Conservation (phyloP, 2,888 invertebrate genomes). For the Eurytoma californica region DNA sequence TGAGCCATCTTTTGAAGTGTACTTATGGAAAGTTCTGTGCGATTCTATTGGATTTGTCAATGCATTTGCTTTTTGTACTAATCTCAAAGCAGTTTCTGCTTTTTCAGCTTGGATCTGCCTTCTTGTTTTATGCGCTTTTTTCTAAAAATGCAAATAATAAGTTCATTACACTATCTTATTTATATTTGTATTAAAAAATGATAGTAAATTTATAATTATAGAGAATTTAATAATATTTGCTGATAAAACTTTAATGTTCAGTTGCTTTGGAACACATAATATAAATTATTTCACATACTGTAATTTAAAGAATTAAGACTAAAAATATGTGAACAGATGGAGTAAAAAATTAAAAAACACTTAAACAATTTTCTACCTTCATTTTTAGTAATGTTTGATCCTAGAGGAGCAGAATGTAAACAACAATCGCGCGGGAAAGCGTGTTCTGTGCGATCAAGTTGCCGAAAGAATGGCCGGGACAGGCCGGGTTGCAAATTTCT, state of each 20-base stretch:
- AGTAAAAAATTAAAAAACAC: no score
- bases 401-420: conserved; percentile 2
- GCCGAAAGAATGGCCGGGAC: no score
- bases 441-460: no score
- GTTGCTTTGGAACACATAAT: not conserved
- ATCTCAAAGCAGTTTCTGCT: conserved; percentile 75
- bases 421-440: conserved; percentile 1
- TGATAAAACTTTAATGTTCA: not conserved
- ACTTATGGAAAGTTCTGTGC: conserved; percentile 80
- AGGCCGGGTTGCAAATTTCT: no score
- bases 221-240: not conserved
- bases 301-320: no score
- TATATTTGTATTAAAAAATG: not conserved
- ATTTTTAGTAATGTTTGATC: not conserved
- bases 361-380: conserved; percentile 16
- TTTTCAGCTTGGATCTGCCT: conserved; percentile 67
- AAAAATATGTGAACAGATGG: no score
- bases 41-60: conserved; percentile 78
- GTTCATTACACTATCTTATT: not conserved
- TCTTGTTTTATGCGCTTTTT: conserved; percentile 68
- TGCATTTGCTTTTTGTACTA: conserved; percentile 80
- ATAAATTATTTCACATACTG: not conserved
- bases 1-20: conserved; percentile 78
- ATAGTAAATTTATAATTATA: not conserved
- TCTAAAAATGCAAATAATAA: conserved; percentile 57